phyloP scores from a whole-genome alignment of 2,888 invertebrate genomes.

The Drosophila leonis region DNA sequence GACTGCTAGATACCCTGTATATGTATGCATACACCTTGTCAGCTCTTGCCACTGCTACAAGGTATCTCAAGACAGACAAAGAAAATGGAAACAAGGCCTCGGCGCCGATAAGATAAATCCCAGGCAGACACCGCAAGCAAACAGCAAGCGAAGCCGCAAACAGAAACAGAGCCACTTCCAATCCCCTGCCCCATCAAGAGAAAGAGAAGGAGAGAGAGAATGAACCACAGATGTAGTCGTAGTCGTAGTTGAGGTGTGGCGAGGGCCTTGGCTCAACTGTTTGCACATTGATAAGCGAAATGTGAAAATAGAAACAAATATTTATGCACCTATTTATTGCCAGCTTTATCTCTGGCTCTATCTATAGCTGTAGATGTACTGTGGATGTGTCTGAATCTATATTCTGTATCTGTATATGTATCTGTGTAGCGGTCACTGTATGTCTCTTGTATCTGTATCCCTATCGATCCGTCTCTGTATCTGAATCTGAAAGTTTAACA shows the following conservation, averaged over 20 bases:
- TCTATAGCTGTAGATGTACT: constrained; percentile 24
- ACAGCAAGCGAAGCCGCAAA: constrained; percentile 12
- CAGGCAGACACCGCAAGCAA: constrained; percentile 32
- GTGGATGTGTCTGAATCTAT: constrained; percentile 15
- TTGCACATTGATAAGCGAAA: constrained; percentile 67
- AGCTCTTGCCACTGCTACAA: neutral
- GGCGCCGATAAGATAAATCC: constrained; percentile 32
- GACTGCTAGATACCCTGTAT: constrained; percentile 7
- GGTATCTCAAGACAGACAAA: constrained; percentile 2
- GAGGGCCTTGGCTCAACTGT: constrained; percentile 23
- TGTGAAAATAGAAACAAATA: constrained; percentile 68
- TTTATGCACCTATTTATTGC: constrained; percentile 60
- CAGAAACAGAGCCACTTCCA: constrained; percentile 1
- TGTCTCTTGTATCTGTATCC: neutral
- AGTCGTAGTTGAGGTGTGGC: constrained; percentile 6
- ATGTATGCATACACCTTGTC: neutral
- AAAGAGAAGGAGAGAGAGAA: neutral
- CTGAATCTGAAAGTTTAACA: constrained; percentile 1
- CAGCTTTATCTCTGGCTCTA: constrained; percentile 17
- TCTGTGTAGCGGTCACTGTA: neutral
- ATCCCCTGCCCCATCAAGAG: no score
- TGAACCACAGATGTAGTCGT: neutral
- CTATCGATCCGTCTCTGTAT: neutral
- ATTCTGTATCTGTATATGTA: neutral
- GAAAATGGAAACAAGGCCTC: constrained; percentile 1